These are phyloP conservation scores for Athripsodes cinereus DNA, from an alignment of 2,888 invertebrate genomes.

Conservation along the genomic window DNA sequence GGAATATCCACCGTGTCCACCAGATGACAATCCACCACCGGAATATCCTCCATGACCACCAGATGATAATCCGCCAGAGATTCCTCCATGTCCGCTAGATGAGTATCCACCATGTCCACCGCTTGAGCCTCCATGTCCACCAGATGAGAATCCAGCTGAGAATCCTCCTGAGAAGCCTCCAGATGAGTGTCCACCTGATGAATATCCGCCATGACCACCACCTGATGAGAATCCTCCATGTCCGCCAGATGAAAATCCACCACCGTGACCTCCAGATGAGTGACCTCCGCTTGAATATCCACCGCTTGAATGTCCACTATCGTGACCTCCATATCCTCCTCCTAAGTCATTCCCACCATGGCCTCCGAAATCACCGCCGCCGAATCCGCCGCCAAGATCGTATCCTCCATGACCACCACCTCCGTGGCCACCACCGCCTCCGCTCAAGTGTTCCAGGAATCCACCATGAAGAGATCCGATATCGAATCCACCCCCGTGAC, in stretches of 20 bases:
- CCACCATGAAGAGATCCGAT: constrained; percentile 29
- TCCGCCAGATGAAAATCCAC: constrained; percentile 11
- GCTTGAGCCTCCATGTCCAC: constrained; percentile 14
- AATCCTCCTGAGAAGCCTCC: constrained; percentile 8
- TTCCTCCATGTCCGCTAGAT: constrained; percentile 7
- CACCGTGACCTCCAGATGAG: constrained; percentile 49
- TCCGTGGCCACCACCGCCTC: constrained; percentile 26
- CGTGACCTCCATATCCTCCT: constrained; percentile 36
- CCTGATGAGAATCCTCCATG: constrained; percentile 7
- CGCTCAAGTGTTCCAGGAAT: constrained; percentile 22
- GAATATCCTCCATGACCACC: constrained; percentile 14
- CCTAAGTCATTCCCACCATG: constrained; percentile 29
- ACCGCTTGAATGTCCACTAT: constrained; percentile 34
- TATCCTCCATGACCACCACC: constrained; percentile 30
- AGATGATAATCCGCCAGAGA: constrained; percentile 16
- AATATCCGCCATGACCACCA: constrained; percentile 3
- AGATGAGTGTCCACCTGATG: constrained; percentile 16
- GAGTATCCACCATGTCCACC: constrained; percentile 6
- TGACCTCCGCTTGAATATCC: constrained; percentile 21
- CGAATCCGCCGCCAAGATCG: constrained; percentile 30
- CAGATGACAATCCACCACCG: constrained; percentile 10
- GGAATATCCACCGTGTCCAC: constrained; percentile 9
- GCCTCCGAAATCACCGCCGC: constrained; percentile 26
- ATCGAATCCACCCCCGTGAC: constrained; percentile 24
- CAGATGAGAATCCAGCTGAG: constrained; percentile 15